phyloP scores from a whole-genome alignment of 1,140 invertebrate genomes.

The Phymorhynchus buccinoides region DNA sequence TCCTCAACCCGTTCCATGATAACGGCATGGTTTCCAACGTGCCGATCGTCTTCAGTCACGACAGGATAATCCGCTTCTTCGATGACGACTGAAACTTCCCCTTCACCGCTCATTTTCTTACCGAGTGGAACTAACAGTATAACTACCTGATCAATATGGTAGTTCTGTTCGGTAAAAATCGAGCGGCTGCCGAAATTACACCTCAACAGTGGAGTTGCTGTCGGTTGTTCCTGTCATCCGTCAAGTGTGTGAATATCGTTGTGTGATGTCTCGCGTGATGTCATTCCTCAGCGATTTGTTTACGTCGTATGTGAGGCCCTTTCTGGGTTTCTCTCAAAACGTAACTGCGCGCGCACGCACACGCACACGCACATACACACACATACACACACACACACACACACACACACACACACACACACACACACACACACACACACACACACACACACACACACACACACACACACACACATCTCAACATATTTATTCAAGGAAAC shows the following conservation, averaged over 20 bases:
- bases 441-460: slow-evolving; percentile 17
- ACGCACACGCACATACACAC: neutral
- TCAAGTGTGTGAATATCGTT: slow-evolving; percentile 38
- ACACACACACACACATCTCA: slow-evolving; percentile 5
- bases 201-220: slow-evolving; percentile 34
- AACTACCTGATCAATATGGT: slow-evolving; percentile 35
- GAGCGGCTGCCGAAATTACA: slow-evolving; percentile 37
- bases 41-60: slow-evolving; percentile 50
- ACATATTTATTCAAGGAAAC: no score
- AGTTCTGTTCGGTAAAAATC: slow-evolving; percentile 37
- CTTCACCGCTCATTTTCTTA: slow-evolving; percentile 46
- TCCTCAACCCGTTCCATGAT: slow-evolving; percentile 52
- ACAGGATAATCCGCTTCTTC: slow-evolving; percentile 44
- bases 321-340: neutral
- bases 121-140: slow-evolving; percentile 36
- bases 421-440: neutral
- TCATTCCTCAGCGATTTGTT: slow-evolving; percentile 16
- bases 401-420: neutral
- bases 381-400: neutral
- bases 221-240: slow-evolving; percentile 37
- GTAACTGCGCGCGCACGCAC: neutral
- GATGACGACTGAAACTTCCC: slow-evolving; percentile 34
- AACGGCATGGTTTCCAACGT: slow-evolving; percentile 50
- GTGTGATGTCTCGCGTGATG: slow-evolving; percentile 31
- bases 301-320: neutral